Percentiles rank a stretch among this genome's conserved stretches.
phyloP scores from a whole-genome alignment of 2,888 invertebrate species.

The Ischnura elegans region DNA sequence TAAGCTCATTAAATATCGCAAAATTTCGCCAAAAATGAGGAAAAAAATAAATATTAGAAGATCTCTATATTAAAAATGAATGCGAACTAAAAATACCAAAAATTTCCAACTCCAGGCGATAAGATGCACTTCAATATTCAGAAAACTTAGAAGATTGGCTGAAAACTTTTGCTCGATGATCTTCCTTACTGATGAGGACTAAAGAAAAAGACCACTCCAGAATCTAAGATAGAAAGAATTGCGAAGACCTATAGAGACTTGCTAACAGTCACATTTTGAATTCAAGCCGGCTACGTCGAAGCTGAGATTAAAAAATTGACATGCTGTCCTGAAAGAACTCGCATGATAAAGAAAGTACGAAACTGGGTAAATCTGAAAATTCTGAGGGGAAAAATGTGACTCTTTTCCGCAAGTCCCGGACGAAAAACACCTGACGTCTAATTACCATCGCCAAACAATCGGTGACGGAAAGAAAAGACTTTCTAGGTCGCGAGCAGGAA shows the following conservation, averaged over 20 bases:
- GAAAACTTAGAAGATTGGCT: background rate
- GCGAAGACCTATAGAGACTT: background rate
- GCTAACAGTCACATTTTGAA: background rate
- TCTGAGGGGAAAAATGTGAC: background rate
- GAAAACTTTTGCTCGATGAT: background rate
- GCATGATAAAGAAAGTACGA: background rate
- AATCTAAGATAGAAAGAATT: background rate
- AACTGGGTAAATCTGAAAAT: background rate
- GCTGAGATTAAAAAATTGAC: background rate
- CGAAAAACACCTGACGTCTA: background rate
- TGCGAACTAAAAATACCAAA: too few species aligned
- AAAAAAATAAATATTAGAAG: too few species aligned
- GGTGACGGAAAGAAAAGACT: background rate
- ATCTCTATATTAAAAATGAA: too few species aligned
- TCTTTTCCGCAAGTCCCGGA: background rate
- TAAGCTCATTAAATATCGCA: too few species aligned
- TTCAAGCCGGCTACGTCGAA: background rate
- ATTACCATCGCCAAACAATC: background rate
- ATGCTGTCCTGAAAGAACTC: background rate
- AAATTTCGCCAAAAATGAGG: too few species aligned
- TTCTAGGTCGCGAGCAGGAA: background rate
- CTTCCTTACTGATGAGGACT: background rate
- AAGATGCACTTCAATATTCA: background rate
- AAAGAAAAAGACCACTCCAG: background rate
- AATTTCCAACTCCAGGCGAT: background rate